Evolutionary conservation across 2,888 invertebrate species (phyloP), one percentile per base, ranked within the genome.

Genomic region (Sussaba pulchella): DNA sequence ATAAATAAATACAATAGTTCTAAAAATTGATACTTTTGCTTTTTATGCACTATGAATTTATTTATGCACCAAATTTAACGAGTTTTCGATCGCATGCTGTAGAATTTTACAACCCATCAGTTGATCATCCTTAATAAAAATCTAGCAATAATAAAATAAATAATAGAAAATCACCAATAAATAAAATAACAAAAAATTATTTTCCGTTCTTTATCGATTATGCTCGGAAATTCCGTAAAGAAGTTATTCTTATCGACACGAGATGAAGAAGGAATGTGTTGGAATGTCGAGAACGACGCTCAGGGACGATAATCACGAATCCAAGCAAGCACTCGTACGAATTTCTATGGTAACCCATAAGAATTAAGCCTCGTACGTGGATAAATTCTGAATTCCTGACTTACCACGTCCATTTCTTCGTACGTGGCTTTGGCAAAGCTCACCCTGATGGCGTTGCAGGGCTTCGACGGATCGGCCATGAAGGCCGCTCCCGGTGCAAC

Each of bases 401-500:
- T 83, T 87, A 93, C 94, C 92, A 91, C 89, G 75, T 95, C 94
- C 92, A 96, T 96, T 83, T 96, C 94, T 81, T 94, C 94, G 24
- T 94, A 93, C 0, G 94, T 90, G 12, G 95, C 94, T 87, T 95
- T 94, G 66, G 96, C 95, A 89, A 95, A 97, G 0, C 96, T 95
- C 43, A 96, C 94, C 66, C 97, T 92, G 66, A 97, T 92, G 88
- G 95, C 95, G 57, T 94, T 95, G 85, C 95, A 95, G 10, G 95
- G 94, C 78, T 93, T 93, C 45, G 92, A 92, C 0, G 93, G 93
- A 90, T 96, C 95, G 66, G 94, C 93, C 91, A 94, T 94, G 90
- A 97, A 97, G 0, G 95, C 95, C 80, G 95, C 95, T 0, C 97
- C 97, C 0, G 97, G 97, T 0, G 95, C 94, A 83, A 96, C 92